Conservation (phyloP, 1,140 invertebrate genomes). For the Diploscapter pachys region DNA sequence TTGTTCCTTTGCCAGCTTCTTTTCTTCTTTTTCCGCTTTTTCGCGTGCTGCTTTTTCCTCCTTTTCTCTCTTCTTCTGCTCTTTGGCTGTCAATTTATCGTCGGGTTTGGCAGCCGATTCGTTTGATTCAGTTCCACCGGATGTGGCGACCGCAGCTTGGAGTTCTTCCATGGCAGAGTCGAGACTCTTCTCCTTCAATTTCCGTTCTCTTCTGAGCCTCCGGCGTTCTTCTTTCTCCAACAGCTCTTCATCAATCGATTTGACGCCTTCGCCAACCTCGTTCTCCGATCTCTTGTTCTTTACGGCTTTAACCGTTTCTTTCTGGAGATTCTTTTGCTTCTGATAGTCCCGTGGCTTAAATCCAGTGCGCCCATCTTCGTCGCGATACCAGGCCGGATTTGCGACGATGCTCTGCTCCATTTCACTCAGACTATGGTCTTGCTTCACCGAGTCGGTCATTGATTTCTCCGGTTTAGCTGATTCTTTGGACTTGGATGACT, state of each 20-base stretch:
- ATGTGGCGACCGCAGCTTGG: too few relatives aligned
- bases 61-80: constrained; percentile 14
- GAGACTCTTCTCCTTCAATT: neutral
- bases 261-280: neutral
- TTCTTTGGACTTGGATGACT: constrained; percentile 16
- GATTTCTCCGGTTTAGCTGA: constrained; percentile 1
- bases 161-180: constrained; percentile 6
- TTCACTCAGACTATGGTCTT: constrained; percentile 12
- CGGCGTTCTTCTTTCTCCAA: constrained; percentile 5
- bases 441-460: neutral
- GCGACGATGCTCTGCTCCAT: constrained; percentile 47
- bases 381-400: constrained; percentile 52
- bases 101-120: too few relatives aligned
- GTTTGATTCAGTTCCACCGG: too few relatives aligned
- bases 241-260: constrained; percentile 27
- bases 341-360: constrained; percentile 38
- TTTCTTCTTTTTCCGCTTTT: constrained; percentile 24
- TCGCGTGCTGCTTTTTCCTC: constrained; percentile 17
- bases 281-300: constrained; percentile 20
- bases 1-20: constrained; percentile 9
- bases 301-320: constrained; percentile 29
- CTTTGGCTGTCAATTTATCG: neutral
- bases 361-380: constrained; percentile 50
- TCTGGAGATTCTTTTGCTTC: constrained; percentile 34
- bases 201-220: constrained; percentile 18